A percentile compares a stretch with the other conserved stretches of the same genome.
phyloP scores from a whole-genome alignment of 1,140 invertebrate species.

The Cephus cinctus region DNA sequence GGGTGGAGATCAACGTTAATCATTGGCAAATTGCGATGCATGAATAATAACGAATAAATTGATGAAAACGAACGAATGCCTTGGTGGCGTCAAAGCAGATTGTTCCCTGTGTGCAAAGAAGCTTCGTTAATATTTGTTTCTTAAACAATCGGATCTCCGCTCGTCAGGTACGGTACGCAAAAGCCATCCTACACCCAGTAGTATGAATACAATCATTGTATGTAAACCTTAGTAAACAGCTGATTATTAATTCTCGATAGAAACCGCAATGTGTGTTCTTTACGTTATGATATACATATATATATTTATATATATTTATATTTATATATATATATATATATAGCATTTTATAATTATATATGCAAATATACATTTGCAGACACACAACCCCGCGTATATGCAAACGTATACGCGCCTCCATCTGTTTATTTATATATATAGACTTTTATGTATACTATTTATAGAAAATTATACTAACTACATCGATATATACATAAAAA shows the following conservation, averaged over 20 bases:
- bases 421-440: constrained; percentile 10
- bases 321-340: constrained; percentile 1
- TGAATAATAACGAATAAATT: not conserved
- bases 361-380: constrained; percentile 18
- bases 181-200: constrained; percentile 46
- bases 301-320: constrained; percentile 18
- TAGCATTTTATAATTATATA: constrained; percentile 31
- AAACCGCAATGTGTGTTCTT: constrained; percentile 26
- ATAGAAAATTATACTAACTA: constrained; percentile 55
- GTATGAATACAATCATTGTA: constrained; percentile 34
- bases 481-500: constrained; percentile 54
- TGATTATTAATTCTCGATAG: constrained; percentile 33
- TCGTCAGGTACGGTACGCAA: constrained; percentile 42
- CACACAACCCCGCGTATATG: constrained; percentile 3
- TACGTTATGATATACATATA: constrained; percentile 28
- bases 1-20: constrained; percentile 35
- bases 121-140: constrained; percentile 30
- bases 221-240: constrained; percentile 35
- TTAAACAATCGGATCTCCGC: constrained; percentile 40
- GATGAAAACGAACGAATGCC: constrained; percentile 20
- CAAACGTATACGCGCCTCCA: constrained; percentile 17
- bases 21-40: too few relatives aligned
- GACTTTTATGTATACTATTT: constrained; percentile 28
- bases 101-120: constrained; percentile 24
- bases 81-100: too few relatives aligned